Evolutionary conservation across 2,888 invertebrate species (phyloP).

Genomic region (Epistrophella euchroma): DNA sequence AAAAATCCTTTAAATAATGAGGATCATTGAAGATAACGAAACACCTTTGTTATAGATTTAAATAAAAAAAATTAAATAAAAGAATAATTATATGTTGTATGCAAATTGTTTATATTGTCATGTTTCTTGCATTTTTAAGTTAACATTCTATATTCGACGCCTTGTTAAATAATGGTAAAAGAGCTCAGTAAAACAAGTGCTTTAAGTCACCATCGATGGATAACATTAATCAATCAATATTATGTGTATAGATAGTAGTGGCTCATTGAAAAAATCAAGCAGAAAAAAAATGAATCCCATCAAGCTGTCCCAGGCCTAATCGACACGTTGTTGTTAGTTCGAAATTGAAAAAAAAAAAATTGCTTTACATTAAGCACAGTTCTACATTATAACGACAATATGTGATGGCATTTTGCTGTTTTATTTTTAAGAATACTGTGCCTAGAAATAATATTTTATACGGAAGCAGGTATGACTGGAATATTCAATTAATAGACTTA

Average conservation of each 20-base stretch:
- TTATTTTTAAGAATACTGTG: constrained; percentile 36
- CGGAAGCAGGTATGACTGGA: constrained; percentile 65
- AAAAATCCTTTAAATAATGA: background rate
- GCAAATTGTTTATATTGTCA: background rate
- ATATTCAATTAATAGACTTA: constrained; percentile 30
- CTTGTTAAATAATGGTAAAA: background rate
- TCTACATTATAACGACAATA: constrained; percentile 45
- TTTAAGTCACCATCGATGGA: constrained; percentile 21
- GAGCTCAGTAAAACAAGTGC: constrained; percentile 11
- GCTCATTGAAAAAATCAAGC: background rate
- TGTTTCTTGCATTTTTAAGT: background rate
- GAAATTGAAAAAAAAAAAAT: constrained; percentile 35
- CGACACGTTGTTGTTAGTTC: constrained; percentile 8
- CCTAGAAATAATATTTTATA: constrained; percentile 61
- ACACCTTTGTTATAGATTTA: background rate
- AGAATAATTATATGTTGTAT: too few relatives aligned
- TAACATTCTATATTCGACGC: constrained; percentile 15
- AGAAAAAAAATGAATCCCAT: background rate
- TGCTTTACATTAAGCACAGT: constrained; percentile 42
- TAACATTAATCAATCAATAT: constrained; percentile 28
- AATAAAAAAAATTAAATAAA: background rate
- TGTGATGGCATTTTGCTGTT: constrained; percentile 53
- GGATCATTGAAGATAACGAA: background rate
- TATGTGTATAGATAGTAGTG: background rate
- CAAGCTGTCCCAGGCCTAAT: background rate